Evolutionary conservation across 2,888 invertebrate species (phyloP).

Genomic region (Scaptodrosophila latifasciaeformis): DNA sequence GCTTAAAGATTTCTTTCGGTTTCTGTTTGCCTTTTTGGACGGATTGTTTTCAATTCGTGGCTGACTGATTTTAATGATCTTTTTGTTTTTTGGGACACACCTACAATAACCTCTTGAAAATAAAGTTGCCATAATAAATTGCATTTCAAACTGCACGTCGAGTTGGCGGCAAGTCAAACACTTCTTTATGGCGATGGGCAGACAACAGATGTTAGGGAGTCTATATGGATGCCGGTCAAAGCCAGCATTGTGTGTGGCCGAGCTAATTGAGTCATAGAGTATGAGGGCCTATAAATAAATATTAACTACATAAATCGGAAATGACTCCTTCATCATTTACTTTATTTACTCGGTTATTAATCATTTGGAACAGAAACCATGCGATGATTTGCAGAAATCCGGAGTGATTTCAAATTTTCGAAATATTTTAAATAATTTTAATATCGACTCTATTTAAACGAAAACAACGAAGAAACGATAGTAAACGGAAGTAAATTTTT

Average conservation of each 20-base stretch:
- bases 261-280: constrained; percentile 62
- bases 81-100: neutral
- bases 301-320: too few species aligned
- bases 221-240: constrained; percentile 20
- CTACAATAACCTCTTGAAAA: neutral
- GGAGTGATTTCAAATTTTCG: too few species aligned
- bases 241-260: constrained; percentile 50
- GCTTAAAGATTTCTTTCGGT: neutral
- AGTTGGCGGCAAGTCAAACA: constrained; percentile 26
- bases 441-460: too few species aligned
- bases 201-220: constrained; percentile 39
- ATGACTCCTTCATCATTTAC: too few species aligned
- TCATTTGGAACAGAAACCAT: too few species aligned
- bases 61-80: constrained; percentile 1
- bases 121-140: constrained; percentile 42
- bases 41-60: neutral
- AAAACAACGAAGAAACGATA: too few species aligned
- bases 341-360: too few species aligned
- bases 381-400: too few species aligned
- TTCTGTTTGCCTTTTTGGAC: neutral
- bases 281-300: too few species aligned
- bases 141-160: constrained; percentile 37
- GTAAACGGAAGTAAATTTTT: too few species aligned
- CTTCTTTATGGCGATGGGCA: constrained; percentile 38
- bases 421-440: too few species aligned